Evolutionary conservation across 2,888 invertebrate genomes (phyloP), one percentile per base, ranked within the genome.

Genomic region (Drosophila atroscutellata): DNA sequence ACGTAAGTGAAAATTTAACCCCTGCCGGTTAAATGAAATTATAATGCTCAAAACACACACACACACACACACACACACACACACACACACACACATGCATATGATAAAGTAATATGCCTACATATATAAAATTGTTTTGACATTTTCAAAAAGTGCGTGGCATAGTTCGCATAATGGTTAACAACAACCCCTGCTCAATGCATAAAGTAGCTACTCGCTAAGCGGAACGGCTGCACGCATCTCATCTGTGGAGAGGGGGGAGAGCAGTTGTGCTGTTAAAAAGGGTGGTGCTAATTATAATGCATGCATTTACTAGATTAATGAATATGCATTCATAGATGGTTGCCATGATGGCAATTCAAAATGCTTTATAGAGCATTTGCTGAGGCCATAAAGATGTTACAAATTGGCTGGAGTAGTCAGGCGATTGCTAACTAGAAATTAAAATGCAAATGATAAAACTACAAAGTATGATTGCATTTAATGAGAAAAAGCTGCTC

Each of bases 1-100:
- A 30, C 34, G 34, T 36, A 61, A 32, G 67, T 42, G 39, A 47
- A 73, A 83, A 80, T 86, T 75, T 86, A 90, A 91, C 91, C 91
- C 91, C 91, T 86, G 81, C 71, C 57, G 75, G 15, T 64, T 75
- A 85, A 86, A 89, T 86, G 83, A 87, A 89, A 87, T 85, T 89
- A 90, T 82, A 86, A 81, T 86, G 74, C 83, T 61, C 60, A 62
- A 34, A 45, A 54, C 58, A 59, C 66, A 55, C 58, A 60, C 67
- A 60, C 69, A 66, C 54, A 6, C n/a, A n/a, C 26, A 71, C 56
- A 56, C 65, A 65, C 50, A 68, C 26, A 26, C 52, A 57, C 63
- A 65, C 47, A 61, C 62, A 51, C 65, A 15, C 1, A 2, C n/a
- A 63, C 49, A 52, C 52, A 36, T 62, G 51, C 52, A 47, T 57